Evolutionary conservation across 2,888 invertebrate genomes (phyloP).

Genomic region (Eubasilissa splendida): DNA sequence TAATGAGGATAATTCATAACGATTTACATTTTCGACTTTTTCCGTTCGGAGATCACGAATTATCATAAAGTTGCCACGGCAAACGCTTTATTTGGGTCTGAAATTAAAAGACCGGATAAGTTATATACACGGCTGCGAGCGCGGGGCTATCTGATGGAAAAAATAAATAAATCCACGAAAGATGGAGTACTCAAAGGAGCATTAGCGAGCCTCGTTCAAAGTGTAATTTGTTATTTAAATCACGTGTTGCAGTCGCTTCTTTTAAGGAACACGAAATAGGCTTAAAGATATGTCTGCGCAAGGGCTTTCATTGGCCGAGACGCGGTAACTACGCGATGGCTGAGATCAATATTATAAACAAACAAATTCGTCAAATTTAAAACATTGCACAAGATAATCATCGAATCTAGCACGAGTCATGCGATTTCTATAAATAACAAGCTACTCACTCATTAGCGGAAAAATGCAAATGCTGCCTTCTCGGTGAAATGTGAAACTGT

Average conservation of each 20-base stretch:
- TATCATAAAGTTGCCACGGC: constrained; percentile 37
- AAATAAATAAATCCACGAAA: constrained; percentile 44
- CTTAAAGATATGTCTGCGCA: constrained; percentile 1
- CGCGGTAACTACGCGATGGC: background rate
- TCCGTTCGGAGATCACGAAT: constrained; percentile 41
- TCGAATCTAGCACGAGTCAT: background rate
- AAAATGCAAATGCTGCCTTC: background rate
- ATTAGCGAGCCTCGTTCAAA: constrained; percentile 49
- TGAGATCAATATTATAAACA: no score
- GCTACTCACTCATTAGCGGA: background rate
- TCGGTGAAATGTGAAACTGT: constrained; percentile 10
- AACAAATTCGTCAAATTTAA: background rate
- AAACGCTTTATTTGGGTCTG: background rate
- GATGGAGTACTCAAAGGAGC: constrained; percentile 48
- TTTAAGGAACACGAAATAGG: constrained; percentile 27
- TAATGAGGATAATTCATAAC: constrained; percentile 46
- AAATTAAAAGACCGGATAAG: constrained; percentile 23
- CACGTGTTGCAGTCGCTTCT: constrained; percentile 33
- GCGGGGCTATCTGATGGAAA: constrained; percentile 40
- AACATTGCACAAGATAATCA: background rate
- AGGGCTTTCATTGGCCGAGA: background rate
- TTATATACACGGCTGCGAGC: constrained; percentile 25
- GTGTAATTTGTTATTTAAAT: constrained; percentile 57
- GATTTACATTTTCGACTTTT: constrained; percentile 41
- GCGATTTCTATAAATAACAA: no score